Base-by-base conservation (phyloP, 1,140 invertebrate species). In the Ooceraea biroi region DNA sequence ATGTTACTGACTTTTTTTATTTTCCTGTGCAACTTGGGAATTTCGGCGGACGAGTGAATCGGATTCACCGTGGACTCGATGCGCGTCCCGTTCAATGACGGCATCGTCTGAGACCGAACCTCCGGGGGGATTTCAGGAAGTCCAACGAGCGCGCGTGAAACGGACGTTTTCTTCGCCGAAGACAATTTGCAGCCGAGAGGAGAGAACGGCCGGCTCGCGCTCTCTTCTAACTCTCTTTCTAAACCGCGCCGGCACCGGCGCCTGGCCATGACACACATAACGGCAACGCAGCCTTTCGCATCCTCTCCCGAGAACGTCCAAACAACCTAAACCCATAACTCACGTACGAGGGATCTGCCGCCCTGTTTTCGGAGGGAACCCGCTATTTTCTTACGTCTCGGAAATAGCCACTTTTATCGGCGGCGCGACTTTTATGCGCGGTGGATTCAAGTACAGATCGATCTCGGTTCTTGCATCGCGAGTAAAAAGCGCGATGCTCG, bases 211-310 rank as follows among this genome's bases (percentile, higher is more conserved):
- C 69, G 63, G 27, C 44, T 83, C 63, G 50, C 71, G 82, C 66
- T 84, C 69, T 7, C 36, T 84, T 89, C 88, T 89, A 89, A 89
- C 82, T 84, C 82, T 84, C 85, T 83, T 89, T 89, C 87, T 85
- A 89, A 89, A 89, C 36, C 36, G 36, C 36, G 36, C 36, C 36
- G 36, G 89, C 82, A 82, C 72, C 73, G 57, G 57, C 25, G 71
- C 55, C 84, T 89, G 88, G 77, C 88, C 88, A 58, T 89, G 88
- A 89, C 88, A 89, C 58, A 89, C 88, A 89, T 89, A 82, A 30
- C 52, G 73, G 61, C 87, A 36, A 36, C 36, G 36, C 82, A 85
- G 87, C 68, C 88, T 89, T 89, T 87, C 88, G 88, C 88, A 89
- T 89, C 85, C 87, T 89, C 82, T 87, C 78, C 65, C 60, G 66